phyloP scores from a whole-genome alignment of 2,888 invertebrate species.

The Dyspetes luteomarginatus region DNA sequence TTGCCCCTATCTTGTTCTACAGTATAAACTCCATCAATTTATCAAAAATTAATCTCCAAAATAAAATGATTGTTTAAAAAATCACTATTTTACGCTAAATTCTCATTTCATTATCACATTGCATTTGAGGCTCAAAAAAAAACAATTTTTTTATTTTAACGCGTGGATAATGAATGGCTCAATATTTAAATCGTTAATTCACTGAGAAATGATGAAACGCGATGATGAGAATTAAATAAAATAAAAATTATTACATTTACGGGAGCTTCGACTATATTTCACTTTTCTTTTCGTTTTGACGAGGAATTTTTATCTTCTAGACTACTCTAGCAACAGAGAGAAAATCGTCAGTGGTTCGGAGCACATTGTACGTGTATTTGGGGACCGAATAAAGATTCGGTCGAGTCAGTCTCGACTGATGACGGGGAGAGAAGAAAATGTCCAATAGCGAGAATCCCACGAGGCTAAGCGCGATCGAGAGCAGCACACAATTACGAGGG shows the following conservation, averaged over 20 bases:
- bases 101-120: no score
- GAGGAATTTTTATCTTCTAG: neutral
- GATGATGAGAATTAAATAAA: no score
- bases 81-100: neutral
- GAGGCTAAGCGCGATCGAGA: constrained; percentile 62
- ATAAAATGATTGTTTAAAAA: neutral
- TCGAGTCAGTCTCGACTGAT: constrained; percentile 45
- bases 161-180: no score
- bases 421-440: constrained; percentile 61
- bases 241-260: no score
- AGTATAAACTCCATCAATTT: constrained; percentile 12
- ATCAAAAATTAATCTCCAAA: neutral
- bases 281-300: constrained; percentile 3
- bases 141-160: no score
- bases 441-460: constrained; percentile 76
- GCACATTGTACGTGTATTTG: no score
- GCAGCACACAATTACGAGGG: constrained; percentile 68
- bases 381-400: constrained; percentile 35
- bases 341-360: no score
- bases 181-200: no score
- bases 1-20: constrained; percentile 21
- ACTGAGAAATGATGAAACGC: no score
- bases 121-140: no score
- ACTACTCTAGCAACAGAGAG: no score
- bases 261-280: neutral